phyloP scores from a whole-genome alignment of 2,797 vertebrate genomes.

The Crax fasciolata region DNA sequence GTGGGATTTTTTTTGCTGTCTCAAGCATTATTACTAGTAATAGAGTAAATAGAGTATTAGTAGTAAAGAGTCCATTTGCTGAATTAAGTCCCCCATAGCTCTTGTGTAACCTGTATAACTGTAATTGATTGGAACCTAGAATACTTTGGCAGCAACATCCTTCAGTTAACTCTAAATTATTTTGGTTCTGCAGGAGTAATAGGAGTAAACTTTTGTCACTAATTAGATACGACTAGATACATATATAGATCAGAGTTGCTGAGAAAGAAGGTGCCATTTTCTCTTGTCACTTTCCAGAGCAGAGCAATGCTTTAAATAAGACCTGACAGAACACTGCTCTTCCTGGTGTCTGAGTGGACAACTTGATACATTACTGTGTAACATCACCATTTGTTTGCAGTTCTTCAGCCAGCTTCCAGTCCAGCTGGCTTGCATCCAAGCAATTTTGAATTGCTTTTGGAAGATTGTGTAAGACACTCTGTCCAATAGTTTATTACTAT shows the following conservation, averaged over 20 bases:
- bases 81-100: neutral
- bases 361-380: neutral
- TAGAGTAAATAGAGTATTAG: neutral
- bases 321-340: constrained; percentile 28
- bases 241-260: neutral
- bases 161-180: neutral
- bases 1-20: neutral
- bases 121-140: neutral
- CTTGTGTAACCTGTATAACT: neutral
- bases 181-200: neutral
- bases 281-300: neutral
- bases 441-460: neutral
- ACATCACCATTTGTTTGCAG: constrained; percentile 11
- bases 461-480: constrained; percentile 23
- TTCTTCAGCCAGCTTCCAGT: constrained; percentile 15
- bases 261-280: constrained; percentile 32
- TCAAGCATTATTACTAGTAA: neutral
- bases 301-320: neutral
- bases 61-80: neutral
- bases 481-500: constrained; percentile 14
- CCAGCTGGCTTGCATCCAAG: constrained; percentile 43
- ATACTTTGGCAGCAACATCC: neutral
- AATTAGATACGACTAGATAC: neutral
- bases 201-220: neutral
- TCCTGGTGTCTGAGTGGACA: neutral